Conservation (phyloP, 2,888 invertebrate genomes). For the Drosophila neonasuta region DNA sequence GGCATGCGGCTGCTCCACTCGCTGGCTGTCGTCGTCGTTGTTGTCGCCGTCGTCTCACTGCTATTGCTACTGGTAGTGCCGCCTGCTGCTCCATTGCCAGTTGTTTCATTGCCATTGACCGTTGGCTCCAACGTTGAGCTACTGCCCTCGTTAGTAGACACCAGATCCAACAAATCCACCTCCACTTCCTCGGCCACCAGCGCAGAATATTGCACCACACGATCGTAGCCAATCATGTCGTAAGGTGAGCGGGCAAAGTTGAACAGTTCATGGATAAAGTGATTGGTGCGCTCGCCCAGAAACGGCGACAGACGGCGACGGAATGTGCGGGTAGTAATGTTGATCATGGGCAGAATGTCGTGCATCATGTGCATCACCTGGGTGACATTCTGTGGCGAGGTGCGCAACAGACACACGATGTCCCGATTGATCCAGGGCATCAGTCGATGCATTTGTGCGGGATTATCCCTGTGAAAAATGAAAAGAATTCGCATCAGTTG, state of each 20-base stretch:
- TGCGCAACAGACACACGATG: conserved; percentile 86
- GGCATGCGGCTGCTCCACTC: conserved; percentile 26
- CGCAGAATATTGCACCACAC: conserved; percentile 86
- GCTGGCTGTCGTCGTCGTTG: background rate
- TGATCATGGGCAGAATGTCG: conserved; percentile 86
- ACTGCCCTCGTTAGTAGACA: conserved; percentile 37
- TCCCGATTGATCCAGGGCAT: conserved; percentile 95
- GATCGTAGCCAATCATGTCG: conserved; percentile 92
- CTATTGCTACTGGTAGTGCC: background rate
- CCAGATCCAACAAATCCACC: conserved; percentile 74
- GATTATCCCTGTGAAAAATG: conserved; percentile 86
- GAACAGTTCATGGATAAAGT: conserved; percentile 94
- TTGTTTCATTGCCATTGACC: background rate
- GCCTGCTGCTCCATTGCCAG: conserved; percentile 14
- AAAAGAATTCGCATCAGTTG: background rate
- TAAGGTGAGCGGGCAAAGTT: conserved; percentile 93
- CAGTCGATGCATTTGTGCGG: conserved; percentile 90
- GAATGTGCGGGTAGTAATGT: conserved; percentile 85
- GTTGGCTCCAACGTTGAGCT: conserved; percentile 16
- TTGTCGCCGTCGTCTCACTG: background rate
- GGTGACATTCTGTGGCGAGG: conserved; percentile 85
- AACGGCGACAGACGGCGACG: conserved; percentile 87
- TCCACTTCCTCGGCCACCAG: conserved; percentile 77
- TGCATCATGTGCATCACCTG: conserved; percentile 88
- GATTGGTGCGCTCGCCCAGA: conserved; percentile 88